These are phyloP conservation scores for Crotophaga sulcirostris DNA, from an alignment of 2,113 vertebrate genomes.

Conservation along the genomic window DNA sequence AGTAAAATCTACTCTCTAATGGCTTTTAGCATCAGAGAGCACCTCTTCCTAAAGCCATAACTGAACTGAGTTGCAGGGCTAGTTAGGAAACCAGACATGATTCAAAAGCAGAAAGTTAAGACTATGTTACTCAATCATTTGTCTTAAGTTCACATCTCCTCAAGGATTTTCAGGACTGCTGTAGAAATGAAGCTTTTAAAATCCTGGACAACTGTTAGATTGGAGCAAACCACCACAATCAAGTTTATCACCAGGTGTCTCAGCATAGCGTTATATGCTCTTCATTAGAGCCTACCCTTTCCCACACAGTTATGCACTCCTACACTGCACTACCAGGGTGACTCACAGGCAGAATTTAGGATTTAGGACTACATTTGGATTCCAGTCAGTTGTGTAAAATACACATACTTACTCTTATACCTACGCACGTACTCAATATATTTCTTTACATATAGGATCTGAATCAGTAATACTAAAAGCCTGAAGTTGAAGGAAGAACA, in stretches of 20 bases:
- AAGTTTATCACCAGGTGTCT: background rate
- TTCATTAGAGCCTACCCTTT: background rate
- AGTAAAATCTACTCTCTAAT: background rate
- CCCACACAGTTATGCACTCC: background rate
- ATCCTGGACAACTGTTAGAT: background rate
- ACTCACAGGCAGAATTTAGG: background rate
- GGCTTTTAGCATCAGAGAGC: background rate
- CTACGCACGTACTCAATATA: background rate
- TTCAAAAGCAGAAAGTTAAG: background rate
- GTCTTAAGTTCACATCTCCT: background rate
- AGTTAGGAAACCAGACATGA: background rate
- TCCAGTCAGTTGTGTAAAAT: background rate
- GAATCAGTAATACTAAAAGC: background rate
- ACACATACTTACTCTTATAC: background rate
- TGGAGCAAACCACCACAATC: background rate
- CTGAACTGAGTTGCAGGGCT: background rate
- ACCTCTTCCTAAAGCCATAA: background rate
- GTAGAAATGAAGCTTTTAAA: background rate
- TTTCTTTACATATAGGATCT: constrained; percentile 36
- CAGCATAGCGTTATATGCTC: background rate
- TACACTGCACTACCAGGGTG: background rate
- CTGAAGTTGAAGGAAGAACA: constrained; percentile 9
- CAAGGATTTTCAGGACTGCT: background rate
- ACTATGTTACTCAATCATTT: background rate
- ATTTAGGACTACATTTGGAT: constrained; percentile 30